A percentile compares a stretch with the other conserved stretches of the same genome.
Conservation (phyloP, 1,140 invertebrate genomes). For the Drosophila nasuta region DNA sequence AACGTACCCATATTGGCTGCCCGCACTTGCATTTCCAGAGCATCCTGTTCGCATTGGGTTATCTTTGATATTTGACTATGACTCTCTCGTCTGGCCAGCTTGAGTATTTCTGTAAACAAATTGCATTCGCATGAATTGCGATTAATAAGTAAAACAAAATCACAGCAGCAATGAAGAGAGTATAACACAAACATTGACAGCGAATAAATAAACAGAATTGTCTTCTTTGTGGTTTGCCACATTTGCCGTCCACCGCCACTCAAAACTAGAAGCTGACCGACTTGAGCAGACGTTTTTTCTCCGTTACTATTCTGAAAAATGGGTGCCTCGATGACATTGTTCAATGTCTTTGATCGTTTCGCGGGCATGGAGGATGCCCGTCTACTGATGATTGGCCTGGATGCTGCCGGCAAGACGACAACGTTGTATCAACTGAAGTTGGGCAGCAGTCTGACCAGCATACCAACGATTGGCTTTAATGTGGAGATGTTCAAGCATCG, state of each 20-base stretch:
- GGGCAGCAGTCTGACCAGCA: constrained; percentile 96
- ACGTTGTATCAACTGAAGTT: constrained; percentile 97
- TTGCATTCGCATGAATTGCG: not conserved
- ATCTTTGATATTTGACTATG: constrained; percentile 94
- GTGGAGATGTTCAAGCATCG: constrained; percentile 96
- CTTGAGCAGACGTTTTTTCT: not conserved
- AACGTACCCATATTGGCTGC: constrained; percentile 95
- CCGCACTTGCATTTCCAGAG: constrained; percentile 98
- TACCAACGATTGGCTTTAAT: constrained; percentile 96
- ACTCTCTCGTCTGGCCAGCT: constrained; percentile 96
- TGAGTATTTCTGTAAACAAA: constrained; percentile 92
- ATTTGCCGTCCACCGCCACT: not conserved
- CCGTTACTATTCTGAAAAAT: constrained; percentile 4
- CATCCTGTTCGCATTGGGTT: constrained; percentile 97
- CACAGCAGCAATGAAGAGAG: not conserved
- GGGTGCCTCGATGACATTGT: constrained; percentile 37
- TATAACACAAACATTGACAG: constrained; percentile 4
- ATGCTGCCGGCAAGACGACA: constrained; percentile 96
- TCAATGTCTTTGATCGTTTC: constrained; percentile 38
- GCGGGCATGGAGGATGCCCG: constrained; percentile 41
- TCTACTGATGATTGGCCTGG: constrained; percentile 88
- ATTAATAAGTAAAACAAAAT: not conserved
- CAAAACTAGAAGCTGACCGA: not conserved
- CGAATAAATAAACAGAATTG: constrained; percentile 15
- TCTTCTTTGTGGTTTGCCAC: not conserved